These are phyloP conservation scores for Eumacrocentrus americanus DNA, from an alignment of 2,888 invertebrate genomes.

Conservation along the genomic window DNA sequence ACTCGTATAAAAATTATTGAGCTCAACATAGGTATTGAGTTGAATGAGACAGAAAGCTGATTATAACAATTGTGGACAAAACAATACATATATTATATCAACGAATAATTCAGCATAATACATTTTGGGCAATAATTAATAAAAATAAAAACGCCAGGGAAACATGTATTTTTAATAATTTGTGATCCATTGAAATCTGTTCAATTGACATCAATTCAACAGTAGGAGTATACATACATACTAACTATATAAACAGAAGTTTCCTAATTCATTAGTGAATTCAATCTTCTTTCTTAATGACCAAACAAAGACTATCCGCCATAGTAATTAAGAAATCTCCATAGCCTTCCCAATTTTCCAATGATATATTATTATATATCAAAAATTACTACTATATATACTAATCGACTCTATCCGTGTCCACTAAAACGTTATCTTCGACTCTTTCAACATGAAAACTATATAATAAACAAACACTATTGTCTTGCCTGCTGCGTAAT, in stretches of 20 bases:
- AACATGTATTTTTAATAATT: conserved; percentile 15
- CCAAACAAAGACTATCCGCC: conserved; percentile 30
- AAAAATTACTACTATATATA: not conserved
- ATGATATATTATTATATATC: conserved; percentile 9
- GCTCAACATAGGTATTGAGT: too few relatives aligned
- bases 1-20: not conserved
- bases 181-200: conserved; percentile 5
- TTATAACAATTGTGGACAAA: not conserved
- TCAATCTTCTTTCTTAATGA: conserved; percentile 11
- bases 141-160: not conserved
- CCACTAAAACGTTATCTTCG: too few relatives aligned
- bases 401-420: not conserved
- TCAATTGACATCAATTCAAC: not conserved
- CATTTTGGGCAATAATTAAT: not conserved
- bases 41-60: not conserved
- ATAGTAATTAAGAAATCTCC: conserved; percentile 15
- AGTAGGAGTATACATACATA: not conserved
- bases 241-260: not conserved
- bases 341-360: not conserved
- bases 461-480: conserved; percentile 36
- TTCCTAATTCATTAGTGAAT: not conserved
- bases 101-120: not conserved
- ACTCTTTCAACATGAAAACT: too few relatives aligned
- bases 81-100: not conserved
- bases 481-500: conserved; percentile 44